Base-by-base conservation (phyloP, 2,113 vertebrate species). In the Theristicus caerulescens region DNA sequence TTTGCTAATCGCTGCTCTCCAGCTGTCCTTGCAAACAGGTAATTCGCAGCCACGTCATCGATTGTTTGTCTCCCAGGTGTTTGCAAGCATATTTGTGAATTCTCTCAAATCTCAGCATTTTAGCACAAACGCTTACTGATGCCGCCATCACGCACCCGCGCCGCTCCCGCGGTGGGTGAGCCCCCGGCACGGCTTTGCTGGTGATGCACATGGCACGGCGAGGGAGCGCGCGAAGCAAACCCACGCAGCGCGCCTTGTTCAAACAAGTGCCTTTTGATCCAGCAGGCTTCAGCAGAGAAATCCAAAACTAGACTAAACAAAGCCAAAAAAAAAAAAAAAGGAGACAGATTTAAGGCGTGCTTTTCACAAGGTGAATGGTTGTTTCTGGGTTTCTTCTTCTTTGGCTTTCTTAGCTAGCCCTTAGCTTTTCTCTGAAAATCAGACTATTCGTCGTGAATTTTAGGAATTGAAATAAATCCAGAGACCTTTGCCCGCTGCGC, bases 171-270 rank as follows among this genome's bases (percentile, higher is more conserved):
- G 8, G 46, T 5, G 29, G 31, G 13, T 10, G 11, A 82, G 46
- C 74, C n/a, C 65, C 76, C 42, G 7, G 55, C 24, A 0, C 2
- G 0, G 70, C 9, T 36, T 5, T 1, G 40, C 59, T 12, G 29
- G 10, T 3, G 4, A 9, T 7, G 40, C 2, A 1, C 7, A 0
- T 1, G 38, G 70, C 58, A 13, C 1, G 1, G 18, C 5, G 9
- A 64, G 80, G 36, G 34, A 74, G 44, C 0, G 4, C 1, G 0
- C 1, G 0, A 2, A 71, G 73, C 46, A 16, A 83, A 66, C 7
- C 65, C 72, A 0, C 4, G 1, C 74, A 8, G 17, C 0, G 0
- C 1, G 4, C 74, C 79, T 7, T 55, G 38, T 49, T 65, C 74
- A 22, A 29, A 57, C 70, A 13, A 8, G 32, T 5, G 44, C 26